Percentiles rank a stretch among this genome's conserved stretches.
Evolutionary conservation across 2,888 invertebrate genomes (phyloP).

Genomic region (Ennomos erosarius): DNA sequence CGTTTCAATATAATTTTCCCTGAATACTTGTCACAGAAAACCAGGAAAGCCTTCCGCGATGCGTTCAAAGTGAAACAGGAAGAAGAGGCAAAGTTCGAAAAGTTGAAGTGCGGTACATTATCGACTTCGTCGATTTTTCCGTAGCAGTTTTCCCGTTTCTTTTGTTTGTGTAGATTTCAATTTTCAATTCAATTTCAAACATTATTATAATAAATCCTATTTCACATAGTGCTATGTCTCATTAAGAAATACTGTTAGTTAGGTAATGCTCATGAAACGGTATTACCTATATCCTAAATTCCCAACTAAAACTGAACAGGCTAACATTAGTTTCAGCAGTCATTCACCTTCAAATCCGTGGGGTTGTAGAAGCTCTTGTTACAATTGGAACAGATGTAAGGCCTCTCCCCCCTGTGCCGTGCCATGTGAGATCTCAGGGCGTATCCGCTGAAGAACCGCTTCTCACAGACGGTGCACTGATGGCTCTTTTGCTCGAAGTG

Average conservation of each 20-base stretch:
- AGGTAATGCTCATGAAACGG: too few species aligned
- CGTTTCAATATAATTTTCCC: slow-evolving; percentile 84
- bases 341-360: slow-evolving; percentile 83
- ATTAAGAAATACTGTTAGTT: too few species aligned
- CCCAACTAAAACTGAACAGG: too few species aligned
- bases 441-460: slow-evolving; percentile 80
- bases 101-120: slow-evolving; percentile 68
- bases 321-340: not conserved
- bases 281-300: too few species aligned
- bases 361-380: slow-evolving; percentile 85
- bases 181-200: too few species aligned
- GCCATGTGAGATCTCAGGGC: slow-evolving; percentile 82
- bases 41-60: slow-evolving; percentile 71
- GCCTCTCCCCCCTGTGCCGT: slow-evolving; percentile 78
- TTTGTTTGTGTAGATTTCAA: too few species aligned
- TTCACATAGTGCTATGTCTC: too few species aligned
- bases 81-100: slow-evolving; percentile 67
- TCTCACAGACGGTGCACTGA: slow-evolving; percentile 79
- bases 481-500: slow-evolving; percentile 85
- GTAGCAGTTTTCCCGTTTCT: slow-evolving; percentile 21
- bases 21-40: slow-evolving; percentile 72
- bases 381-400: slow-evolving; percentile 84
- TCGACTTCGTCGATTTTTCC: slow-evolving; percentile 51
- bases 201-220: too few species aligned
- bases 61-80: slow-evolving; percentile 68